These are phyloP conservation scores for Pachycephala philippinensis DNA, from an alignment of 2,113 vertebrate species.

Conservation along the genomic window DNA sequence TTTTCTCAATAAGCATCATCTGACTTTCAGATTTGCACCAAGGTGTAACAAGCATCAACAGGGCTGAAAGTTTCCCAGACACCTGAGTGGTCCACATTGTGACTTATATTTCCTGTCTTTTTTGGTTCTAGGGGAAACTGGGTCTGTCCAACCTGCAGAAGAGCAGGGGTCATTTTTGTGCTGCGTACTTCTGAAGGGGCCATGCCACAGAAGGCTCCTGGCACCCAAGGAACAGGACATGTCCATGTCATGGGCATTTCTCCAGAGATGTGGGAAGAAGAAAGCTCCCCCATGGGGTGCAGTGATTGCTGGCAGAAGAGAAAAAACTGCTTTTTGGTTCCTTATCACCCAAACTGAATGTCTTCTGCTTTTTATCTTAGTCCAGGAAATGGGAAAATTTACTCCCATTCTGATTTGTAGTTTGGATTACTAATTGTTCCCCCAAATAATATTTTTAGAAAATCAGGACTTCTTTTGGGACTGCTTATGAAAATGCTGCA, in stretches of 20 bases:
- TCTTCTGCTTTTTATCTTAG: neutral
- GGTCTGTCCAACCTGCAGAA: neutral
- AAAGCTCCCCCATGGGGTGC: neutral
- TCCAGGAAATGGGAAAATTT: neutral
- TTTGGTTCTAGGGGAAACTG: neutral
- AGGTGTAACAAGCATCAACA: neutral
- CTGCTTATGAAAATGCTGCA: neutral
- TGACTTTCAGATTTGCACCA: neutral
- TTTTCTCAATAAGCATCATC: neutral
- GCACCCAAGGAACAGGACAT: fast-evolving
- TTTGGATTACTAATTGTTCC: neutral
- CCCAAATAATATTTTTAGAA: neutral
- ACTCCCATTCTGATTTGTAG: neutral
- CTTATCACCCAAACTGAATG: neutral
- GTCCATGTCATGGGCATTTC: neutral
- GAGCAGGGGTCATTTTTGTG: neutral
- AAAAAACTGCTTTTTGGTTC: neutral
- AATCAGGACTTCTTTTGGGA: neutral
- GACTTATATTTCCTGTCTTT: neutral
- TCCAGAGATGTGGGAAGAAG: neutral
- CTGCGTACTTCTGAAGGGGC: neutral
- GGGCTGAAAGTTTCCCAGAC: neutral
- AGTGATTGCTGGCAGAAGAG: neutral
- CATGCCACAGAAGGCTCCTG: neutral
- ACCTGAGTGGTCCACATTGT: neutral